Evolutionary conservation across 2,113 vertebrate genomes (phyloP).

Genomic region (Ceuthmochares aereus): DNA sequence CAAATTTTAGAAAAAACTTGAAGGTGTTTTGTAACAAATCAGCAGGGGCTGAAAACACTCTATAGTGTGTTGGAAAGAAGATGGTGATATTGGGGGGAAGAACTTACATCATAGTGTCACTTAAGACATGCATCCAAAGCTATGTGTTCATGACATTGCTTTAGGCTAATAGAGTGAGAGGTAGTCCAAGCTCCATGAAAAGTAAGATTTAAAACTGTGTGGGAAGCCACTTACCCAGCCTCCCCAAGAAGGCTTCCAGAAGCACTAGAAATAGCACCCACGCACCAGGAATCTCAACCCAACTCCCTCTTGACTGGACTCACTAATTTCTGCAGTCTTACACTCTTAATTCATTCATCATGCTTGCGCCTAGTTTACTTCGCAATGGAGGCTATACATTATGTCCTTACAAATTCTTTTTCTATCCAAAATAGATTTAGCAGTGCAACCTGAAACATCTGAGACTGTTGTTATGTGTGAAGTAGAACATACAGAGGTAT

Average conservation of each 20-base stretch:
- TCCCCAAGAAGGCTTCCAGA: not conserved
- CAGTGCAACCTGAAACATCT: not conserved
- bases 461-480: not conserved
- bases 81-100: not conserved
- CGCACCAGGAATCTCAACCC: not conserved
- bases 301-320: accelerated
- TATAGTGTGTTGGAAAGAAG: not conserved
- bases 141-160: not conserved
- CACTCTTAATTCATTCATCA: not conserved
- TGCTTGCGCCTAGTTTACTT: not conserved
- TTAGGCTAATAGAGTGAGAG: not conserved
- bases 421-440: not conserved
- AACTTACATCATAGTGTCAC: not conserved
- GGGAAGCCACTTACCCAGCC: not conserved
- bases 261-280: not conserved
- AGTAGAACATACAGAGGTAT: not conserved
- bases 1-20: not conserved
- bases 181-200: not conserved
- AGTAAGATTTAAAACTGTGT: not conserved
- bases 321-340: not conserved
- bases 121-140: not conserved
- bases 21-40: not conserved
- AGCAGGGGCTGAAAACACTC: not conserved
- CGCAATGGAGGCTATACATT: not conserved
- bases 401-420: not conserved